A percentile compares a stretch with the other conserved stretches of the same genome.
Evolutionary conservation across 2,113 vertebrate species (phyloP).

Genomic region (Rhineura floridana): DNA sequence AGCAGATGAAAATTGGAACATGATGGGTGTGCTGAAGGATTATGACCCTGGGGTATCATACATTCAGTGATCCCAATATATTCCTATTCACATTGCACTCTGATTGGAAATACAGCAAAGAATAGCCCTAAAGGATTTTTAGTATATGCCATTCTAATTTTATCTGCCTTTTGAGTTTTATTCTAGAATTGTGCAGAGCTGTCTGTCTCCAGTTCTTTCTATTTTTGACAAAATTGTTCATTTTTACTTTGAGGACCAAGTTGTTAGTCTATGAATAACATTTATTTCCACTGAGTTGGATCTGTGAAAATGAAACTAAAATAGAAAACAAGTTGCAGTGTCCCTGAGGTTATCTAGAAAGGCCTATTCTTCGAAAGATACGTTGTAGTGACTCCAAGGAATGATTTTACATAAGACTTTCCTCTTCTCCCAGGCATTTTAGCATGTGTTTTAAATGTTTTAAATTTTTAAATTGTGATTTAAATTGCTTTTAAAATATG

Average conservation of each 20-base stretch:
- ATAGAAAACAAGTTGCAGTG: background rate
- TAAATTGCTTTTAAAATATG: too few relatives aligned
- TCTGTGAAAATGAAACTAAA: background rate
- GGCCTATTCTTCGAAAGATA: background rate
- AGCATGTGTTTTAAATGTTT: too few relatives aligned
- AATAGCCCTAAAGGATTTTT: background rate
- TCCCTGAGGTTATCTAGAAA: background rate
- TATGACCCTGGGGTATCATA: background rate
- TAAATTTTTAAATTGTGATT: too few relatives aligned
- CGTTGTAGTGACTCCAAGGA: background rate
- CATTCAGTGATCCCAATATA: background rate
- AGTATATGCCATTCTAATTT: background rate
- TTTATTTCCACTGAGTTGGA: background rate
- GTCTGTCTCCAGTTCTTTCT: background rate
- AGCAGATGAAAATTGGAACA: background rate
- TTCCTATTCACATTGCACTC: background rate
- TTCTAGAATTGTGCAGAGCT: constrained; percentile 15
- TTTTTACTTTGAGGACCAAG: background rate
- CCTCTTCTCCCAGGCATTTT: too few relatives aligned
- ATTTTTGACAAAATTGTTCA: background rate
- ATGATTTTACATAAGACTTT: background rate
- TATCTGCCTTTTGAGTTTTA: constrained; percentile 5
- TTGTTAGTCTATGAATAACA: background rate
- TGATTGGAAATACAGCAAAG: background rate
- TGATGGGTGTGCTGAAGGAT: constrained; percentile 1